Percentiles rank a stretch among this genome's conserved stretches.
These are phyloP conservation scores for Hypomesus transpacificus DNA, from an alignment of 2,113 vertebrate genomes.

Conservation along the genomic window DNA sequence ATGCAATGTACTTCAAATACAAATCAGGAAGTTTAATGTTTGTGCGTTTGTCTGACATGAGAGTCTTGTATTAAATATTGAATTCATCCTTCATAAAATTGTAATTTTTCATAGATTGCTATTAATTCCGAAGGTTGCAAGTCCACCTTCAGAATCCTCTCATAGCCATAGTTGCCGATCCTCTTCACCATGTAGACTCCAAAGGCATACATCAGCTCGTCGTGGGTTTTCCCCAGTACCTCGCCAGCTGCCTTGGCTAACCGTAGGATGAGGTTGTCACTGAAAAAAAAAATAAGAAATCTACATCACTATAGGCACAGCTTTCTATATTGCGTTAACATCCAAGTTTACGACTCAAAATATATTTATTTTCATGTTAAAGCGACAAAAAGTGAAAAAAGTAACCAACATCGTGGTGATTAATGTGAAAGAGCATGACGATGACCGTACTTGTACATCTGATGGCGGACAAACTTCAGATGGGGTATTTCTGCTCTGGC, in stretches of 20 bases:
- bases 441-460: conserved; percentile 72
- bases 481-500: conserved; percentile 73
- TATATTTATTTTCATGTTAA: no score
- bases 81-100: not conserved
- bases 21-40: not conserved
- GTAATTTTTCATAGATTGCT: not conserved
- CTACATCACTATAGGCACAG: not conserved
- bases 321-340: no score
- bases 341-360: no score
- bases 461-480: conserved; percentile 72
- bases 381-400: no score
- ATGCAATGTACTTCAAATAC: not conserved
- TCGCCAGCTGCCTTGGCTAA: conserved; percentile 73
- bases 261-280: conserved; percentile 71
- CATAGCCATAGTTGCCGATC: conserved; percentile 73
- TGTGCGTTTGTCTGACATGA: no score
- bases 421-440: not conserved
- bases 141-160: conserved; percentile 70
- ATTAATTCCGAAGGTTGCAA: not conserved
- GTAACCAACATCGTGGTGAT: no score
- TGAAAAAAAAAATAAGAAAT: conserved; percentile 24
- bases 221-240: conserved; percentile 73
- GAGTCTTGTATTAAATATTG: no score
- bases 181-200: conserved; percentile 75
- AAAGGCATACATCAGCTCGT: conserved; percentile 76